Evolutionary conservation across 2,888 invertebrate genomes (phyloP).

Genomic region (Xylota segnis): DNA sequence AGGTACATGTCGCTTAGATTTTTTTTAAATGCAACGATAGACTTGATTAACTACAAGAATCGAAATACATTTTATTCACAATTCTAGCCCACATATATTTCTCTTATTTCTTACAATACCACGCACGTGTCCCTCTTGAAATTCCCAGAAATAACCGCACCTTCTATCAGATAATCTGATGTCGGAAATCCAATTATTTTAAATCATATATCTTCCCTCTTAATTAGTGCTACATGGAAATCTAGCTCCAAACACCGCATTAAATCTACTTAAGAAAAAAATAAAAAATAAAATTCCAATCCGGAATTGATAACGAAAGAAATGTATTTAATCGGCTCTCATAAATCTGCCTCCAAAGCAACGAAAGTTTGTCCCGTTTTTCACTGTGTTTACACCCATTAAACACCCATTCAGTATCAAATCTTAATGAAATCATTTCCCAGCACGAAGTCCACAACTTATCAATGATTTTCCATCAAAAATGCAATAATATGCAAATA

Average conservation of each 20-base stretch:
- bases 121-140: conserved; percentile 1
- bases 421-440: conserved; percentile 65
- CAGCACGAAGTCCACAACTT: conserved; percentile 34
- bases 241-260: conserved; percentile 24
- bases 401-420: conserved; percentile 49
- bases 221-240: conserved; percentile 45
- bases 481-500: conserved; percentile 71
- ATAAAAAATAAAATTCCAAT: conserved; percentile 39
- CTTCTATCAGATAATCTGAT: conserved; percentile 31
- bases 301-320: conserved; percentile 27
- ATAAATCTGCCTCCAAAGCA: conserved; percentile 52
- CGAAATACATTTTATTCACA: too few species aligned
- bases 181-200: conserved; percentile 52
- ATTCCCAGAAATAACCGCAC: conserved; percentile 1
- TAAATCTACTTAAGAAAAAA: conserved; percentile 29
- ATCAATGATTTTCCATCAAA: conserved; percentile 50
- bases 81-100: neutral
- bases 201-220: conserved; percentile 50
- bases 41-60: too few species aligned
- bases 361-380: conserved; percentile 51
- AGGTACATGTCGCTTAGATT: too few species aligned
- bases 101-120: neutral
- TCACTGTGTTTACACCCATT: conserved; percentile 53
- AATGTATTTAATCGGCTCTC: conserved; percentile 44
- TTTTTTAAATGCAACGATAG: too few species aligned